phyloP scores from a whole-genome alignment of 2,888 invertebrate species.

The Malachius bipustulatus region DNA sequence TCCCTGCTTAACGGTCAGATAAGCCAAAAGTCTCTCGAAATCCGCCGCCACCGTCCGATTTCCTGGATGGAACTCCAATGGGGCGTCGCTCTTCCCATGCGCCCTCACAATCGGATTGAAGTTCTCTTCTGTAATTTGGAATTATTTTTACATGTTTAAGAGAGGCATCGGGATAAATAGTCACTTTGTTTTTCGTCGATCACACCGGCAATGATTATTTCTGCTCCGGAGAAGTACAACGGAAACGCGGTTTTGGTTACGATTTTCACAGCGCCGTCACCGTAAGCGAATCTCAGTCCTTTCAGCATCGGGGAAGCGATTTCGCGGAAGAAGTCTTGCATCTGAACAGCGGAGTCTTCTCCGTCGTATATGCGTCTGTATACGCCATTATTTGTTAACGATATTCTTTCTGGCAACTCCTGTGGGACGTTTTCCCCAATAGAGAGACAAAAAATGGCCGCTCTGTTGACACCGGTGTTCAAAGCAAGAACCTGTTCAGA shows the following conservation, averaged over 20 bases:
- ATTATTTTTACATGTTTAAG: too few species aligned
- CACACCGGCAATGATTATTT: background rate
- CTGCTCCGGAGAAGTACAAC: background rate
- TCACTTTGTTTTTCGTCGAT: too few species aligned
- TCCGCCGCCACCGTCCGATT: background rate
- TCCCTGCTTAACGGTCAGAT: slow-evolving; percentile 1
- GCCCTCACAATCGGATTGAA: too few species aligned
- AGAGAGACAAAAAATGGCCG: slow-evolving; percentile 48
- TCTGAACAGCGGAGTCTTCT: slow-evolving; percentile 49
- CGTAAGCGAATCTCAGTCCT: background rate
- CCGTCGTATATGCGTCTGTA: slow-evolving; percentile 55
- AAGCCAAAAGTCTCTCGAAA: background rate
- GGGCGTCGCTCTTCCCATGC: too few species aligned
- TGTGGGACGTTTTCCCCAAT: slow-evolving; percentile 61
- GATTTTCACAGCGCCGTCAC: background rate
- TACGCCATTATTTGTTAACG: slow-evolving; percentile 49
- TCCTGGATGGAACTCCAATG: too few species aligned
- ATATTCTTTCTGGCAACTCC: slow-evolving; percentile 47
- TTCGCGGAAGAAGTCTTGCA: slow-evolving; percentile 49
- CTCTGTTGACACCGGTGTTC: slow-evolving; percentile 34
- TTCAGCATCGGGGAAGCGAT: background rate
- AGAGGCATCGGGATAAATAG: too few species aligned
- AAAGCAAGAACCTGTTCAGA: too few species aligned
- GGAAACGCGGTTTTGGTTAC: background rate
- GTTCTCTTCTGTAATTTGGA: too few species aligned